Percentiles rank a stretch among this genome's conserved stretches.
Conservation (phyloP, 2,113 vertebrate genomes). For the Fregata magnificens region DNA sequence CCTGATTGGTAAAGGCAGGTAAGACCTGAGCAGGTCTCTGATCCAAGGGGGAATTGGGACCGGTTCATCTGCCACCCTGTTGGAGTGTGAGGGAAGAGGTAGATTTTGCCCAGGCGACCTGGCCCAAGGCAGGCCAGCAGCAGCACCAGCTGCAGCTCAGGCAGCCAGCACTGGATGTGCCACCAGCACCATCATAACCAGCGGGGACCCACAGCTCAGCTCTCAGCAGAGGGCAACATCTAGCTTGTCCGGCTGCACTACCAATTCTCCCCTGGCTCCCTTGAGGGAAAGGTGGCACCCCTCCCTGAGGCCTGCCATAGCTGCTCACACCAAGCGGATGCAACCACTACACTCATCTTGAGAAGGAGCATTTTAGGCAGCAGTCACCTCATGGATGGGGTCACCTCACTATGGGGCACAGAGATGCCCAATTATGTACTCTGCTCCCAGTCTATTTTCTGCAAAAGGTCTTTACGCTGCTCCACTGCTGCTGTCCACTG, state of each 20-base stretch:
- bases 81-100: background rate
- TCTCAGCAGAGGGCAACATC: background rate
- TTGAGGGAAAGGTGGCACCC: background rate
- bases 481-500: background rate
- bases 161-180: background rate
- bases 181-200: background rate
- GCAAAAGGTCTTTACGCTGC: background rate
- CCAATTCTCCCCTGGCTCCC: rapidly evolving
- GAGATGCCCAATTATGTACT: rapidly evolving
- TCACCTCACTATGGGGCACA: background rate
- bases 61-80: background rate
- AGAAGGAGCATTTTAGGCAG: background rate
- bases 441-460: background rate
- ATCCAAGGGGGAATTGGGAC: background rate
- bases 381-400: background rate
- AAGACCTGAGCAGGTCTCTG: background rate
- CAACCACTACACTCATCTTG: background rate
- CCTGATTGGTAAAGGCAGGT: background rate
- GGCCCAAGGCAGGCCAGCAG: background rate
- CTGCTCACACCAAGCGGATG: background rate
- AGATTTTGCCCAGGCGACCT: background rate
- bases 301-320: background rate
- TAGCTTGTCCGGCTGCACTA: background rate
- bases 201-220: background rate
- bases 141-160: background rate